These are phyloP conservation scores for Liolophura sinensis DNA, from an alignment of 1,140 invertebrate species.

Conservation along the genomic window DNA sequence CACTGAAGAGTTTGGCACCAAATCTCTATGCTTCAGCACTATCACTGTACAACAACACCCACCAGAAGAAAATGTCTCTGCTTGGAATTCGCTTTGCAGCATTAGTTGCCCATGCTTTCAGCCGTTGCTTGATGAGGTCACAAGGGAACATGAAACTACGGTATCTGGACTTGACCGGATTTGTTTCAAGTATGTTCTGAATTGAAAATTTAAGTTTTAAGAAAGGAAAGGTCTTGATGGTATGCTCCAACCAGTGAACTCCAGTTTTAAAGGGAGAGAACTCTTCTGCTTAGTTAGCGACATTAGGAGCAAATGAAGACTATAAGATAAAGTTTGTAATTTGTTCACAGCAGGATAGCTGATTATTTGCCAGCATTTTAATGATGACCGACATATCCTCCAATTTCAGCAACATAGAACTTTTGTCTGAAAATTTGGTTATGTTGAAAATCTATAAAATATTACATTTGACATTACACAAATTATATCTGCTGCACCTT, in stretches of 20 bases:
- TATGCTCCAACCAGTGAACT: not conserved
- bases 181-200: conserved; percentile 37
- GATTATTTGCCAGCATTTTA: not conserved
- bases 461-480: too few relatives aligned
- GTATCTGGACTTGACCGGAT: conserved; percentile 45
- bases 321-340: conserved; percentile 3
- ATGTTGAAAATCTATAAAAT: too few relatives aligned
- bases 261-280: not conserved
- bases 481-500: too few relatives aligned
- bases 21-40: conserved; percentile 32
- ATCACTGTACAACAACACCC: conserved; percentile 30
- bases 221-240: not conserved
- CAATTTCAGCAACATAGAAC: too few relatives aligned
- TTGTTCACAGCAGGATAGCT: not conserved
- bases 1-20: conserved; percentile 35
- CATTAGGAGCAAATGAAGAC: not conserved
- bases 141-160: conserved; percentile 28
- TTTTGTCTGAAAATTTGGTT: too few relatives aligned
- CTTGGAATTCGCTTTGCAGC: conserved; percentile 45
- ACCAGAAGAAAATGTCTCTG: conserved; percentile 32
- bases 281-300: not conserved
- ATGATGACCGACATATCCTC: too few relatives aligned
- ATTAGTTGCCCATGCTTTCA: conserved; percentile 39
- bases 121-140: conserved; percentile 39
- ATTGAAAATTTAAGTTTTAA: not conserved